phyloP scores from a whole-genome alignment of 2,888 invertebrate genomes.

The Lycia hirtaria region DNA sequence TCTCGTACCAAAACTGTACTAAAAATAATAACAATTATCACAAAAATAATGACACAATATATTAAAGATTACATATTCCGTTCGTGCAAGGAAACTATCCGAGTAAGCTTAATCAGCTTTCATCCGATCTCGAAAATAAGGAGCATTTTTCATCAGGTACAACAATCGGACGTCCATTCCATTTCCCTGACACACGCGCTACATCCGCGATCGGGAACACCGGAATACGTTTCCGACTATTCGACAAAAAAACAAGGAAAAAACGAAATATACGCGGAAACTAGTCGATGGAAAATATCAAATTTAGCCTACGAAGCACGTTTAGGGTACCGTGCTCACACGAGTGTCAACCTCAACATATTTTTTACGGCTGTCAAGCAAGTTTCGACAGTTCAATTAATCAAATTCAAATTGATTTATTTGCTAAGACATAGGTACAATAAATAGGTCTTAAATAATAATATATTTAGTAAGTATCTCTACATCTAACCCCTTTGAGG shows the following conservation, averaged over 20 bases:
- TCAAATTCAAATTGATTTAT: too few relatives aligned
- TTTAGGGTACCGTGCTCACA: too few relatives aligned
- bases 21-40: too few relatives aligned
- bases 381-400: too few relatives aligned
- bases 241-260: background rate
- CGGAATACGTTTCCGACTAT: slow-evolving; percentile 7
- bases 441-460: too few relatives aligned
- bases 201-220: slow-evolving; percentile 12
- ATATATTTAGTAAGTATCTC: too few relatives aligned
- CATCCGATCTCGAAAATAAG: background rate
- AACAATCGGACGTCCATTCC: slow-evolving; percentile 7
- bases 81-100: background rate
- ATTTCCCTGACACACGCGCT: slow-evolving; percentile 11
- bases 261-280: slow-evolving; percentile 4
- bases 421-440: too few relatives aligned
- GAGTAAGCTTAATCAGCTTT: background rate
- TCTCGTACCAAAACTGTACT: too few relatives aligned
- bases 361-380: too few relatives aligned
- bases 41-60: background rate
- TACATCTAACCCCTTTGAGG: too few relatives aligned
- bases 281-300: slow-evolving; percentile 12
- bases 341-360: too few relatives aligned
- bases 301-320: slow-evolving; percentile 3
- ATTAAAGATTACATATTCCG: background rate
- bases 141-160: slow-evolving; percentile 1